Evolutionary conservation across 1,140 invertebrate genomes (phyloP).

Genomic region (Panagrolaimus sp.): DNA sequence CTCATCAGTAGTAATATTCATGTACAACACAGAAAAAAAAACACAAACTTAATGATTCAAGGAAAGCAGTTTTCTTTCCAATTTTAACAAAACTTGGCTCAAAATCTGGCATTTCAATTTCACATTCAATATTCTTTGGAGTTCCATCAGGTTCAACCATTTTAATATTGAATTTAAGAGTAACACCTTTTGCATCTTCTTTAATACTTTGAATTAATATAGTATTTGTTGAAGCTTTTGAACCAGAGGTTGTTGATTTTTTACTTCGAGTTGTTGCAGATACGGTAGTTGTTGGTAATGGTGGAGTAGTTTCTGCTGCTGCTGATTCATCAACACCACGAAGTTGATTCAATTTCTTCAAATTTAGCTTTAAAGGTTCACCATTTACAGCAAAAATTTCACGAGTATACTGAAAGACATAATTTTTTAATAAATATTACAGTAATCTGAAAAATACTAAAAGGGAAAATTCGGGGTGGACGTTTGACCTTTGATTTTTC

Average conservation of each 20-base stretch:
- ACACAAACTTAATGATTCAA: no score
- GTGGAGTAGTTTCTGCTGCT: no score
- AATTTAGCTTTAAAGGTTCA: background rate
- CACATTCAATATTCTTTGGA: background rate
- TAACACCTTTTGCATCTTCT: constrained; percentile 10
- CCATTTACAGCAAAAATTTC: background rate
- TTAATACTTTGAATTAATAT: constrained; percentile 2
- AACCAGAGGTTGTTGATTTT: background rate
- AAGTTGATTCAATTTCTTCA: background rate
- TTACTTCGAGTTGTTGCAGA: background rate
- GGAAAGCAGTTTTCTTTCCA: constrained; percentile 1
- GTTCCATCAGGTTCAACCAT: background rate
- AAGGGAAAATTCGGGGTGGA: no score
- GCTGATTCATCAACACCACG: no score
- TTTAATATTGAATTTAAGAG: background rate
- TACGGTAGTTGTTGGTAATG: background rate
- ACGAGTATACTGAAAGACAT: background rate
- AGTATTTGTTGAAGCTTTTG: constrained; percentile 14
- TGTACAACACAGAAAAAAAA: no score
- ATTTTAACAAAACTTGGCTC: constrained; percentile 7
- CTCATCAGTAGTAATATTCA: no score
- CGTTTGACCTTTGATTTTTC: no score
- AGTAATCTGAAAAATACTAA: no score
- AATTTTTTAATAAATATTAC: no score
- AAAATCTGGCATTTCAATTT: constrained; percentile 12